Percentiles rank a stretch among this genome's conserved stretches.
Conservation (phyloP, 1,140 invertebrate genomes). For the Archegozetes longisetosus region DNA sequence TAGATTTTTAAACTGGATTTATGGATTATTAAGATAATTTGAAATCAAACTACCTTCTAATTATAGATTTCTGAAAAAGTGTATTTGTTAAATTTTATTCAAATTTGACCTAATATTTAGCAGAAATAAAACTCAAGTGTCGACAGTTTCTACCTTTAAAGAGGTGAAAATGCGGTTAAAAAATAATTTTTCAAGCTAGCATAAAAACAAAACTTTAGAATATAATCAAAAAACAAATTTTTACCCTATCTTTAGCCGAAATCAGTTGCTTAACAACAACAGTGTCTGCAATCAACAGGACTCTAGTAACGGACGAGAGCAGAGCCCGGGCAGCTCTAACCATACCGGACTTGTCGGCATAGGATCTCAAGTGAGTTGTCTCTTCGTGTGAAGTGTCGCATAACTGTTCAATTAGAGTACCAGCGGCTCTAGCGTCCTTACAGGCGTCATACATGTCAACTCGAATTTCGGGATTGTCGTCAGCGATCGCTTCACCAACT, state of each 20-base stretch:
- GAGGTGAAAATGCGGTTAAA: no score
- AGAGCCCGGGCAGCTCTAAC: constrained; percentile 81
- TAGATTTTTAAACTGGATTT: no score
- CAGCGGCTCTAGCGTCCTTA: constrained; percentile 83
- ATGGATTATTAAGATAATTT: no score
- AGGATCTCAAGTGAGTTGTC: constrained; percentile 12
- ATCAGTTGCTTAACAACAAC: constrained; percentile 94
- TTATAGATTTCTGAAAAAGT: no score
- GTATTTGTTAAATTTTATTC: no score
- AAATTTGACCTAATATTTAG: no score
- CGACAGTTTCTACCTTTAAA: no score
- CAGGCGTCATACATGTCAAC: constrained; percentile 95
- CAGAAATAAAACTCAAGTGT: no score
- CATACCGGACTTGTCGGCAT: constrained; percentile 33
- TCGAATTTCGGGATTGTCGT: constrained; percentile 91
- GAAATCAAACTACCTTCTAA: no score
- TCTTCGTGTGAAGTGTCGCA: neutral
- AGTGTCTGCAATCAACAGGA: constrained; percentile 93
- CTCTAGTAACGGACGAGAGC: constrained; percentile 82
- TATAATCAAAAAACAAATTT: neutral
- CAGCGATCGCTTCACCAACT: constrained; percentile 92
- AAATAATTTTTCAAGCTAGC: no score
- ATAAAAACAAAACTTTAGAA: neutral
- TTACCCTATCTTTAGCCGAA: constrained; percentile 84
- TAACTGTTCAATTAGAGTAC: constrained; percentile 27